Conservation (phyloP, 1,140 invertebrate genomes). For the Kradibia gibbosae region DNA sequence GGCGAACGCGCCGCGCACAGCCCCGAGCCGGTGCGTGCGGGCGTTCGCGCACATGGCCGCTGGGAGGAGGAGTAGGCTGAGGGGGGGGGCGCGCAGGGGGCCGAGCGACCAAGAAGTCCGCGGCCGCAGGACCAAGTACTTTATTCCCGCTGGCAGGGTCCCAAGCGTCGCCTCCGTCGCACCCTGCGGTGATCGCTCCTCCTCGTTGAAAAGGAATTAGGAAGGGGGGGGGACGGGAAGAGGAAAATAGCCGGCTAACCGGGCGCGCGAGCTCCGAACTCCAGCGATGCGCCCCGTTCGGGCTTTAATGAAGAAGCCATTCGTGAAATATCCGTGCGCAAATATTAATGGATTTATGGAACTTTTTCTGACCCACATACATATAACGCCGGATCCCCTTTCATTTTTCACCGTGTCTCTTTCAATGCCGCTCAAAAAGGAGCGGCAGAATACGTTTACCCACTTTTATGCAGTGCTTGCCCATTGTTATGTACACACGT, state of each 20-base stretch:
- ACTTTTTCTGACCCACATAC: background rate
- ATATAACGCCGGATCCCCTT: background rate
- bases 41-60: no score
- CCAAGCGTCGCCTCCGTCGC: background rate
- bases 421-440: background rate
- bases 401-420: constrained; percentile 5
- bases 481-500: background rate
- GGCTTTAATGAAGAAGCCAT: constrained; percentile 36
- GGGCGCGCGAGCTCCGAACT: background rate
- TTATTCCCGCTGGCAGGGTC: background rate
- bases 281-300: background rate
- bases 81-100: background rate
- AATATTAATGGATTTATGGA: constrained; percentile 22
- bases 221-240: background rate
- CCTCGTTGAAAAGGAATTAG: constrained; percentile 21
- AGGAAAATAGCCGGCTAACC: background rate
- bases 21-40: no score
- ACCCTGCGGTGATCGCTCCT: background rate
- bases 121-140: background rate
- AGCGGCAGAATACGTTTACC: constrained; percentile 28
- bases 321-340: constrained; percentile 27
- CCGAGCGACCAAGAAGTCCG: constrained; percentile 27
- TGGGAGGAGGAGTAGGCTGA: no score
- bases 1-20: no score
- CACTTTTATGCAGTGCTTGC: background rate